Conservation (phyloP, 2,113 vertebrate species). For the Antechinus stuartii region DNA sequence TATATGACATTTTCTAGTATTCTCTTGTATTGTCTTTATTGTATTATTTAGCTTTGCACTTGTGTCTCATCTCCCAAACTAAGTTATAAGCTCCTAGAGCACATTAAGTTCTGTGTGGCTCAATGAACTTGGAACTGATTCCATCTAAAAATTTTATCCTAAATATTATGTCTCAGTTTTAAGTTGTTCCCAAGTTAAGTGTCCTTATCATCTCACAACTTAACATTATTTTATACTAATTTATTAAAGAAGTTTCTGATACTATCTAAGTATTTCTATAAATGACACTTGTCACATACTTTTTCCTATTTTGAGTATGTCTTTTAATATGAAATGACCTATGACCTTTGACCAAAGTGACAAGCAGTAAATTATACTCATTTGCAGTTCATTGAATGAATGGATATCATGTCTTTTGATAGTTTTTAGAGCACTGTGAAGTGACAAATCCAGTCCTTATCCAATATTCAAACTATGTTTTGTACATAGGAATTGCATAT, state of each 20-base stretch:
- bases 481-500: background rate
- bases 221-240: slow-evolving; percentile 24
- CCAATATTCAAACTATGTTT: background rate
- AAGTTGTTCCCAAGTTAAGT: background rate
- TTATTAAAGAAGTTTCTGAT: slow-evolving; percentile 37
- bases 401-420: background rate
- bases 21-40: slow-evolving; percentile 34
- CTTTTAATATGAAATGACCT: slow-evolving; percentile 29
- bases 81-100: slow-evolving; percentile 22
- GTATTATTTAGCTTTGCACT: slow-evolving; percentile 37
- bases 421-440: background rate
- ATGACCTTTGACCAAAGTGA: slow-evolving; percentile 35
- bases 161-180: background rate
- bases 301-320: slow-evolving; percentile 51
- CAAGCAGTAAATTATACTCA: background rate
- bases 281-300: slow-evolving; percentile 53
- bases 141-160: background rate
- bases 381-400: background rate
- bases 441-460: background rate
- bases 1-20: slow-evolving; percentile 23
- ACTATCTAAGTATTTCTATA: slow-evolving; percentile 45
- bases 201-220: slow-evolving; percentile 42
- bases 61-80: slow-evolving; percentile 3
- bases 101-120: too few relatives aligned
- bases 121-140: slow-evolving; percentile 33